Percentiles rank a stretch among this genome's conserved stretches.
These are phyloP conservation scores for Phortica okadai DNA, from an alignment of 2,888 invertebrate genomes.

Conservation along the genomic window DNA sequence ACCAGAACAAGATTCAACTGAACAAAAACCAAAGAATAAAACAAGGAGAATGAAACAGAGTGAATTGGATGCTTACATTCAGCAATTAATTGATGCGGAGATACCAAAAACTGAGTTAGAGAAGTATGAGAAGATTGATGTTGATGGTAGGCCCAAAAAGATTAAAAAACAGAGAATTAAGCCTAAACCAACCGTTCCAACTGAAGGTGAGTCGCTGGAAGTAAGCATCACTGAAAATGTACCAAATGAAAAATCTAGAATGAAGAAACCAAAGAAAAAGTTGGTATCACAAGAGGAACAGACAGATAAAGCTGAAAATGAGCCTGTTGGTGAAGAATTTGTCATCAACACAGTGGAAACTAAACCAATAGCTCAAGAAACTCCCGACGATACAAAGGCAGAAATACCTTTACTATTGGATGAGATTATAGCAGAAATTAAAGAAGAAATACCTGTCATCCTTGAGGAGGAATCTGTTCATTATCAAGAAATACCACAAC, in stretches of 20 bases:
- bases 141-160: conserved; percentile 71
- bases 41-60: conserved; percentile 69
- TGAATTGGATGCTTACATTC: conserved; percentile 74
- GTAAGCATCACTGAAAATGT: conserved; percentile 63
- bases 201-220: conserved; percentile 58
- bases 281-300: conserved; percentile 41
- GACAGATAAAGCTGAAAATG: conserved; percentile 39
- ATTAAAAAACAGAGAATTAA: conserved; percentile 61
- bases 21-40: conserved; percentile 62
- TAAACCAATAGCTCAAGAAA: conserved; percentile 41
- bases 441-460: conserved; percentile 54
- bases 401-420: conserved; percentile 45
- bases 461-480: conserved; percentile 45
- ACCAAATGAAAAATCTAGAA: conserved; percentile 56
- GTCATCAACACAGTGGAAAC: conserved; percentile 47
- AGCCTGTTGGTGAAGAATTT: conserved; percentile 52
- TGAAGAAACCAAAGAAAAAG: conserved; percentile 50
- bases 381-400: conserved; percentile 31
- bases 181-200: conserved; percentile 44
- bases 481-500: conserved; percentile 57
- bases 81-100: conserved; percentile 72
- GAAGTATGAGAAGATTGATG: conserved; percentile 75
- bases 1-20: conserved; percentile 36
- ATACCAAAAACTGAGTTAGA: conserved; percentile 76
- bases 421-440: conserved; percentile 51